These are phyloP conservation scores for Aldrovandia affinis DNA, from an alignment of 2,797 vertebrate genomes.

Conservation along the genomic window DNA sequence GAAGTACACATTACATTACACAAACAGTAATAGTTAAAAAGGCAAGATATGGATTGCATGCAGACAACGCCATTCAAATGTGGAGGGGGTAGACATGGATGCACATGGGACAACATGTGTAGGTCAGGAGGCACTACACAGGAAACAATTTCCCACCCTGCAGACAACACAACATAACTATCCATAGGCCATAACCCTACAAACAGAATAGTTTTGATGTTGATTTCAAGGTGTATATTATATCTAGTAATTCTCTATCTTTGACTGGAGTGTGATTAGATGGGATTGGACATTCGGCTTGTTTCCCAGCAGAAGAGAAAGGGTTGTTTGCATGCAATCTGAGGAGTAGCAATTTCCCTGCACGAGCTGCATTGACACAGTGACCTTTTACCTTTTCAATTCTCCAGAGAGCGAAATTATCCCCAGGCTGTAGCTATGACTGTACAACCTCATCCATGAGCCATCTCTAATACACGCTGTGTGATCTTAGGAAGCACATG, in stretches of 20 bases:
- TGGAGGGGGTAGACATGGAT: no score
- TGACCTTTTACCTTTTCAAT: slow-evolving; percentile 4
- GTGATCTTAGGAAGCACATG: not conserved
- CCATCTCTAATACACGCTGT: not conserved
- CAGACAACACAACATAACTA: no score
- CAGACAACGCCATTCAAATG: no score
- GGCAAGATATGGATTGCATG: no score
- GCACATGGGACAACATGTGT: no score
- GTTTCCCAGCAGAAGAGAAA: not conserved
- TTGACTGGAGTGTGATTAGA: not conserved
- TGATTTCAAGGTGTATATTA: not conserved
- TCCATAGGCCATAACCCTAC: no score
- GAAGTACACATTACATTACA: no score
- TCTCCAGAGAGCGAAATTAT: not conserved
- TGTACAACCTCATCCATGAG: not conserved
- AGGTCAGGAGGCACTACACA: no score
- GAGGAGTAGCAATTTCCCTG: not conserved
- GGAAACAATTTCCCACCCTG: no score
- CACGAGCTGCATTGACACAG: not conserved
- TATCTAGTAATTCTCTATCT: not conserved
- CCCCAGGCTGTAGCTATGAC: not conserved
- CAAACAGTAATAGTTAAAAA: no score
- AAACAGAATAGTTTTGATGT: no score
- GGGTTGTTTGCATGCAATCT: not conserved
- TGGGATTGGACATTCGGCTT: not conserved